phyloP scores from a whole-genome alignment of 92 coral and sea anemone genomes.

The Epizoanthus stellaris region DNA sequence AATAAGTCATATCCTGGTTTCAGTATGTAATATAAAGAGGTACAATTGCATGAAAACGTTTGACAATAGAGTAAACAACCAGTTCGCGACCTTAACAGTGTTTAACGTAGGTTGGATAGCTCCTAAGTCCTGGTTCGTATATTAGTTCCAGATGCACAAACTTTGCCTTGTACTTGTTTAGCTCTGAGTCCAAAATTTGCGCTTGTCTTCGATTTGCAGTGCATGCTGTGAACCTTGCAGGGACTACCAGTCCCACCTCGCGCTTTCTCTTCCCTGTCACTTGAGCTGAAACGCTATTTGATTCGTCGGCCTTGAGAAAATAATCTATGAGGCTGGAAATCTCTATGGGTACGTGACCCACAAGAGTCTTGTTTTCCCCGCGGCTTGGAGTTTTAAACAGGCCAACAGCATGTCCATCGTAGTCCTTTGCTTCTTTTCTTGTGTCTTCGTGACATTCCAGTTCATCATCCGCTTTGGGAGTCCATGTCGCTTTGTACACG shows the following conservation, averaged over 20 bases:
- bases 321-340: conserved; percentile 40
- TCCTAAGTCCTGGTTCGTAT: not conserved
- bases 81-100: too few relatives aligned
- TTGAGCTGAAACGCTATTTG: conserved; percentile 38
- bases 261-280: conserved; percentile 23
- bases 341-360: conserved; percentile 43
- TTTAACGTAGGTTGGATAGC: not conserved
- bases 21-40: too few relatives aligned
- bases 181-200: conserved; percentile 28
- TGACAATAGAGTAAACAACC: too few relatives aligned
- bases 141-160: not conserved
- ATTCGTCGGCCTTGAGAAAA: conserved; percentile 53
- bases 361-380: conserved; percentile 29
- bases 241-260: not conserved
- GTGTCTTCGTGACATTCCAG: conserved; percentile 13
- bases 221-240: conserved; percentile 21
- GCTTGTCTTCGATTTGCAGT: conserved; percentile 36
- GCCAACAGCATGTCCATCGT: too few relatives aligned
- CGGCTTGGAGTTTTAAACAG: not conserved
- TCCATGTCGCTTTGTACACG: conserved; percentile 13
- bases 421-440: not conserved
- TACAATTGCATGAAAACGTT: too few relatives aligned
- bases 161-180: conserved; percentile 11
- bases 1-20: too few relatives aligned
- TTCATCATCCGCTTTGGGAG: conserved; percentile 5